A percentile compares a stretch with the other conserved stretches of the same genome.
Evolutionary conservation across 2,113 vertebrate genomes (phyloP).

Genomic region (Delphinus delphis): DNA sequence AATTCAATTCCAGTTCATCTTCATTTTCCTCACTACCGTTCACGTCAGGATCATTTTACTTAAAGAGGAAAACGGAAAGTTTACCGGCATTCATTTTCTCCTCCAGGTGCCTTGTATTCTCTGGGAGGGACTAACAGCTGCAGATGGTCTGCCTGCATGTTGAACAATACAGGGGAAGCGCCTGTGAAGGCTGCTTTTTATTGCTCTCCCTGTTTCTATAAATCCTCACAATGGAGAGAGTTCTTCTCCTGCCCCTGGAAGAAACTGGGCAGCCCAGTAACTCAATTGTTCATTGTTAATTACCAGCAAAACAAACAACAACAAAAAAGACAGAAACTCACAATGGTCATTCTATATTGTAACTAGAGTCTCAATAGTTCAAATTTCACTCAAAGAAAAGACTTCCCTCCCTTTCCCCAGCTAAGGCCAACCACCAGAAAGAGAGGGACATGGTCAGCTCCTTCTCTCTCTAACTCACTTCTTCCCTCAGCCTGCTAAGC

Average conservation of each 20-base stretch:
- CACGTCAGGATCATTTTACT: neutral
- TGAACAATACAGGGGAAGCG: rapidly evolving
- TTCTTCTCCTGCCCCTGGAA: neutral
- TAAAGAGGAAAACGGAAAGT: neutral
- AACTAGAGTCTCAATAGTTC: neutral
- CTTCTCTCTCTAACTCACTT: neutral
- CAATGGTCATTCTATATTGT: neutral
- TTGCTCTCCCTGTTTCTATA: neutral
- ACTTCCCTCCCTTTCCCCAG: neutral
- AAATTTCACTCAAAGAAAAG: neutral
- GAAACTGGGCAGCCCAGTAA: neutral
- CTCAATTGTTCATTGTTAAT: neutral
- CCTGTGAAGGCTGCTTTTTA: no score
- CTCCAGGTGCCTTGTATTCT: neutral
- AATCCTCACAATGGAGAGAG: neutral
- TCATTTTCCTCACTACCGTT: neutral
- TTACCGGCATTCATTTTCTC: neutral
- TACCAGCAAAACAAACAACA: neutral
- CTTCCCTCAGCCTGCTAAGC: neutral
- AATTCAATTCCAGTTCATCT: neutral
- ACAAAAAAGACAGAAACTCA: no score
- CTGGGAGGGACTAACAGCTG: neutral
- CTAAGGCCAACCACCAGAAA: neutral
- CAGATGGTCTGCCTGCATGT: rapidly evolving
- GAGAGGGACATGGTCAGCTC: neutral